These are phyloP conservation scores for Acrocephalus scirpaceus DNA, from an alignment of 2,797 vertebrate species.

Conservation along the genomic window DNA sequence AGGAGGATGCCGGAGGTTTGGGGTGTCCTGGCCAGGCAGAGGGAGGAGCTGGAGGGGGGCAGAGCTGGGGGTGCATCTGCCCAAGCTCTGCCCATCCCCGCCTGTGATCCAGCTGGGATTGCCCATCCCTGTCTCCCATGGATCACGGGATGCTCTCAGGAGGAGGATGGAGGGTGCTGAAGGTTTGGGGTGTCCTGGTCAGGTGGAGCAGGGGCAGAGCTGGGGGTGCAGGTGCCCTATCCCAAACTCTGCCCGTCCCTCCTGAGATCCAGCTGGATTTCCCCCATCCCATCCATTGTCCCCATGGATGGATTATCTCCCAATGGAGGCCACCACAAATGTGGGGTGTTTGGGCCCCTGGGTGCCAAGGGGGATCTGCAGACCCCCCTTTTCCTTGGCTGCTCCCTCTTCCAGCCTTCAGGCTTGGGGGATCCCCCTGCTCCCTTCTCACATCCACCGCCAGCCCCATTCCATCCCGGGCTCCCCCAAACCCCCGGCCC, in stretches of 20 bases:
- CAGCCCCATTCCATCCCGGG: neutral
- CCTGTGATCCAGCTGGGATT: neutral
- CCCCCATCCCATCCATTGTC: too few relatives aligned
- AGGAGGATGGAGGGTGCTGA: too few relatives aligned
- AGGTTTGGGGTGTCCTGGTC: too few relatives aligned
- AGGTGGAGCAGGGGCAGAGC: neutral
- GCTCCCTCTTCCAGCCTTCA: too few relatives aligned
- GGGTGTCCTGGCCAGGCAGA: too few relatives aligned
- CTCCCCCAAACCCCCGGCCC: fast-evolving
- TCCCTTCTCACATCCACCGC: fast-evolving
- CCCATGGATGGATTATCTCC: neutral
- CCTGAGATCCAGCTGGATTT: neutral
- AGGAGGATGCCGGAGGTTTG: too few relatives aligned
- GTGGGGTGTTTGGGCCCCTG: neutral
- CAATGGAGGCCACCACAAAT: fast-evolving
- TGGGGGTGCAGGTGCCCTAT: neutral
- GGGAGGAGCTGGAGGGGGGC: neutral
- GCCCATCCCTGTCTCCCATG: neutral
- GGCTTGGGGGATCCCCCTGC: neutral
- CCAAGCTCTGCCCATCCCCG: neutral
- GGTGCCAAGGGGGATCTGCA: neutral
- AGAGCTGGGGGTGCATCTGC: neutral
- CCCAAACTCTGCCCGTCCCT: neutral
- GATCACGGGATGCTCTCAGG: too few relatives aligned
- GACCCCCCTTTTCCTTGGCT: neutral